Evolutionary conservation across 2,888 invertebrate species (phyloP).

Genomic region (Pycnomerus fuliginosus): DNA sequence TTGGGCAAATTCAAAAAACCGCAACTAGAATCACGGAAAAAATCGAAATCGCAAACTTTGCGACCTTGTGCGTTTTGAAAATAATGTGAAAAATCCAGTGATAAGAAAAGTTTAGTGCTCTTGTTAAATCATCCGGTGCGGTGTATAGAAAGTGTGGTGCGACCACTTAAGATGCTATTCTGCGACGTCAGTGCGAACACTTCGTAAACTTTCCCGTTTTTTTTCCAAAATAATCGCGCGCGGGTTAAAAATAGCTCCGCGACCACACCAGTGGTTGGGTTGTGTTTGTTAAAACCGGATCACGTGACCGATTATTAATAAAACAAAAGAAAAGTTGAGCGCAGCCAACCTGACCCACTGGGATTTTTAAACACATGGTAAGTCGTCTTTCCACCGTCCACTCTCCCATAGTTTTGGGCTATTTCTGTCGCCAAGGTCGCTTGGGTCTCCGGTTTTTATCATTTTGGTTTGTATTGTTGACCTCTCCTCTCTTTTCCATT

Average conservation of each 20-base stretch:
- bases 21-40: slow-evolving; percentile 12
- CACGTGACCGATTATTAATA: no score
- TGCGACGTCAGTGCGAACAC: slow-evolving; percentile 7
- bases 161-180: slow-evolving; percentile 11
- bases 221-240: slow-evolving; percentile 14
- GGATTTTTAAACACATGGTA: slow-evolving; percentile 24
- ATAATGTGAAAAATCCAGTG: no score
- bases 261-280: slow-evolving; percentile 7
- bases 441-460: slow-evolving; percentile 21
- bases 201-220: slow-evolving; percentile 18
- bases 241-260: slow-evolving; percentile 17
- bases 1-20: slow-evolving; percentile 22
- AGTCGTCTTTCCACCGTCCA: no score
- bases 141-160: slow-evolving; percentile 10
- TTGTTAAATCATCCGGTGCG: slow-evolving; percentile 3
- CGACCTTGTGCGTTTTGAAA: no score
- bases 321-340: no score
- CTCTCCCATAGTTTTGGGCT: slow-evolving; percentile 15
- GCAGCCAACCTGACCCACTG: slow-evolving; percentile 10
- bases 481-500: slow-evolving; percentile 19
- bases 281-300: no score
- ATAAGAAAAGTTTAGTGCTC: slow-evolving; percentile 4
- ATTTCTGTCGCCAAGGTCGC: slow-evolving; percentile 22
- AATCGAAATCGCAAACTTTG: slow-evolving; percentile 9
- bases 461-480: slow-evolving; percentile 19